phyloP scores from a whole-genome alignment of 2,797 vertebrate genomes.

The Eospalax fontanierii region DNA sequence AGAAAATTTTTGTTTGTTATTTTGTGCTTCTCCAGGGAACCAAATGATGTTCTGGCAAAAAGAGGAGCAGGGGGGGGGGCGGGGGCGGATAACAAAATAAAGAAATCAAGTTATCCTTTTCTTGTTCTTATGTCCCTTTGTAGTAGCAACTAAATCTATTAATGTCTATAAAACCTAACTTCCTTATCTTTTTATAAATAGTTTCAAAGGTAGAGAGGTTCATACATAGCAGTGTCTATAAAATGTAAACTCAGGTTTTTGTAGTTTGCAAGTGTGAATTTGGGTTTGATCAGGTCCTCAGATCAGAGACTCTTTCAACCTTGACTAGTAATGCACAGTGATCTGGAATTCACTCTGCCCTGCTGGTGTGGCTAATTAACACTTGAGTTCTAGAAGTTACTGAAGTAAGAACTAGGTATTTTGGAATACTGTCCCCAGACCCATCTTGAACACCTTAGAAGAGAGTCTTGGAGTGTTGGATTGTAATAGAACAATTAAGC shows the following conservation, averaged over 20 bases:
- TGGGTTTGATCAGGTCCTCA: conserved; percentile 21
- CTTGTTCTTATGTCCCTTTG: conserved; percentile 8
- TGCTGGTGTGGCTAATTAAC: conserved; percentile 55
- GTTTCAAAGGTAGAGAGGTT: conserved; percentile 65
- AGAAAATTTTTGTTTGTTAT: conserved; percentile 54
- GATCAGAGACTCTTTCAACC: conserved; percentile 22
- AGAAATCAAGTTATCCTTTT: conserved; percentile 57
- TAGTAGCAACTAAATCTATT: conserved; percentile 62
- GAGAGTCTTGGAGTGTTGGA: conserved; percentile 20
- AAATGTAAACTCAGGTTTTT: conserved; percentile 37
- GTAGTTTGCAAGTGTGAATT: conserved; percentile 48
- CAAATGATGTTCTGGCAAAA: conserved; percentile 54
- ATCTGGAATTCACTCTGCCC: conserved; percentile 27
- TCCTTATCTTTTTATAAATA: conserved; percentile 55
- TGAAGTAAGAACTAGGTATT: conserved; percentile 59
- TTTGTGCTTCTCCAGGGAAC: conserved; percentile 30
- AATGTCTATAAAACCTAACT: conserved; percentile 53
- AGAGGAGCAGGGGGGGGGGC: neutral
- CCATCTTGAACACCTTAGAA: conserved; percentile 28
- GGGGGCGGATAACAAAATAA: neutral
- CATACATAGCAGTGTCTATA: conserved; percentile 39
- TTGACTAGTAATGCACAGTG: neutral
- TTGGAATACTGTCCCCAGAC: neutral
- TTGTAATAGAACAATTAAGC: conserved; percentile 57
- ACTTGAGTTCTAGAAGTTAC: neutral